Evolutionary conservation across 2,888 invertebrate genomes (phyloP), one percentile per base, ranked within the genome.

Genomic region (Punctoribates punctum): DNA sequence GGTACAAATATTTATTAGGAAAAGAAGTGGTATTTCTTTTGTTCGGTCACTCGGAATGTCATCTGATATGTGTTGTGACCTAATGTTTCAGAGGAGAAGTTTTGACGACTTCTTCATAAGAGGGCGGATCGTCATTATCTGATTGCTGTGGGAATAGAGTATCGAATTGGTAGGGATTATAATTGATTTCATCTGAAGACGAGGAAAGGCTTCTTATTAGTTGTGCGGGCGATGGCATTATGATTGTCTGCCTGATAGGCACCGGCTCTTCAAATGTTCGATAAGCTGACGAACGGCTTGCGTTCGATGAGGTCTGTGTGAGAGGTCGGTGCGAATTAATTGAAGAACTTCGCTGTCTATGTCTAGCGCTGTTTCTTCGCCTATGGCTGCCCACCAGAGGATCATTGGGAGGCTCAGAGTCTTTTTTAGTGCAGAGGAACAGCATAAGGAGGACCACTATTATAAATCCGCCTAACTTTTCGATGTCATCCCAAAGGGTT

Each of bases 61-160:
- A 54, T 54, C n/a, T 5, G 23, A 54, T 23, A 54, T 54, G 5
- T 38, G n/a, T 6, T 27, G 6, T 38, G n/a, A 6, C 17, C 48
- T 72, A 48, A 46, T 46, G 3, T 1, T 46, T 42, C n/a, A n/a
- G n/a, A n/a, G n/a, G n/a, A n/a, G n/a, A n/a, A n/a, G 23, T 9
- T 27, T 72, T 46, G 27, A 72, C 72, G 27, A 72, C 72, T 17
- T 72, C 72, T 25, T 72, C 72, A 72, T 72, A 72, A 6, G 72
- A 72, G 13, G 72, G 72, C 72, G 72, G 72, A n/a, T 72, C 72
- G 23, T 72, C 72, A 48, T 25, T 48, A 25, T 48, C 72, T 72
- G 72, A 48, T 38, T 72, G 72, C 27, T 72, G 72, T 9, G 72
- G 72, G 48, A 72, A 72, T 23, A 72, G 48, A 15, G 23, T 72